Conservation (phyloP, 2,888 invertebrate species). For the Caenorhabditis becei region DNA sequence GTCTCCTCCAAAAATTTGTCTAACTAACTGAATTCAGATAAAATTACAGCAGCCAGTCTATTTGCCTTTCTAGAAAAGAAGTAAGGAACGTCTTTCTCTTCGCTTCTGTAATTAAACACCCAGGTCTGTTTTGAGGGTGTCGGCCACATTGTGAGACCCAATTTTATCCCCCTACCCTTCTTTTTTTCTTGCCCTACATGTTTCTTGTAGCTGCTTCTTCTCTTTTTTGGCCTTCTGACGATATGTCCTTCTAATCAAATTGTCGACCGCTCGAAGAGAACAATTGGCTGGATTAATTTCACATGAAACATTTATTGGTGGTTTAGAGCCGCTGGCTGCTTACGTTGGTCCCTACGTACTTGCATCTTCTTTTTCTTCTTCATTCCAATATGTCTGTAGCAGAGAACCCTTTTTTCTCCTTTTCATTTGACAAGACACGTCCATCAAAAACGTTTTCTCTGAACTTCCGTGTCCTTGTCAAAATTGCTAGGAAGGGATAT, state of each 20-base stretch:
- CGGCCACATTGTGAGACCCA: background rate
- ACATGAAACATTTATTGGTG: constrained; percentile 9
- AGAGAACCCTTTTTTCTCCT: background rate
- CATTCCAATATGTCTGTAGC: background rate
- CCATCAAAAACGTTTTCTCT: constrained; percentile 12
- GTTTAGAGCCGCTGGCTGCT: background rate
- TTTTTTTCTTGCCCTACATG: background rate
- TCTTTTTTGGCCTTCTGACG: background rate
- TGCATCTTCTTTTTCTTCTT: background rate
- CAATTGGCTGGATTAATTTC: constrained; percentile 13
- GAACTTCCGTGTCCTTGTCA: background rate
- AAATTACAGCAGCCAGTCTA: constrained; percentile 11
- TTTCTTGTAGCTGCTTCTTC: background rate
- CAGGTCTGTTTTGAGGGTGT: constrained; percentile 11
- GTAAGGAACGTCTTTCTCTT: background rate
- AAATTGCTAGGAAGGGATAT: background rate
- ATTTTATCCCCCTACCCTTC: background rate
- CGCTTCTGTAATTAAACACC: constrained; percentile 35
- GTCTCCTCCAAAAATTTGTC: background rate
- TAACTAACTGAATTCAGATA: constrained; percentile 10
- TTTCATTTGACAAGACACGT: constrained; percentile 6
- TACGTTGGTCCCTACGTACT: background rate
- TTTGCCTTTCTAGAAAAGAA: constrained; percentile 6
- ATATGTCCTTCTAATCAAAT: constrained; percentile 12
- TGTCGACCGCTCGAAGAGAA: background rate